Evolutionary conservation across 2,113 vertebrate species (phyloP).

Genomic region (Enhydra lutris): DNA sequence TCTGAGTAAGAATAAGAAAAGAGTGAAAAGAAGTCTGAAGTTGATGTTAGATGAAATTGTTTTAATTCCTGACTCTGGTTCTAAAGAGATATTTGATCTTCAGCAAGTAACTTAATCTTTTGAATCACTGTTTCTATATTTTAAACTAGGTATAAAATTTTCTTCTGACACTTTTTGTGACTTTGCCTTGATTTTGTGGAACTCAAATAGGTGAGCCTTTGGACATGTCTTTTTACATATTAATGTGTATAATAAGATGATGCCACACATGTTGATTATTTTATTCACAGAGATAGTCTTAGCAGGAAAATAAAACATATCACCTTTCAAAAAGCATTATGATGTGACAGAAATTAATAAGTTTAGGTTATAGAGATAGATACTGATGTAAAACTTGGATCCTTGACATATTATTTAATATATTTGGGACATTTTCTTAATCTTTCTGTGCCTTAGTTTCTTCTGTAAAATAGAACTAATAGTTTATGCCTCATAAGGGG

Average conservation of each 20-base stretch:
- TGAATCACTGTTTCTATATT: background rate
- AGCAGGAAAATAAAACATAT: background rate
- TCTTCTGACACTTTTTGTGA: background rate
- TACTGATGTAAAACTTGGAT: background rate
- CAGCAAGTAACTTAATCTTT: background rate
- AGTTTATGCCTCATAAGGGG: background rate
- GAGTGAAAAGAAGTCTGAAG: background rate
- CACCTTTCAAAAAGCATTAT: background rate
- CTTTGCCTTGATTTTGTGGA: background rate
- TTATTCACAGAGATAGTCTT: background rate
- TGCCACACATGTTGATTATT: background rate
- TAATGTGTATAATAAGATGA: background rate
- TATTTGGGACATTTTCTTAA: background rate
- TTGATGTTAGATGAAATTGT: background rate
- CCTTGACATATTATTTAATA: background rate
- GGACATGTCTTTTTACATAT: background rate
- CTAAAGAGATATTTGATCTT: background rate
- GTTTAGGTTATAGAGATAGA: background rate
- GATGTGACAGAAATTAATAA: background rate
- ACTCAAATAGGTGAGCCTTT: background rate
- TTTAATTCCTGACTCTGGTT: background rate
- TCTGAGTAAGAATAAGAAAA: background rate
- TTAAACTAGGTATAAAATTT: background rate
- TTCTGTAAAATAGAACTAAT: background rate
- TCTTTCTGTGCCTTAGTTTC: background rate